These are phyloP conservation scores for Emberiza fucata DNA, from an alignment of 2,113 vertebrate genomes.

Conservation along the genomic window DNA sequence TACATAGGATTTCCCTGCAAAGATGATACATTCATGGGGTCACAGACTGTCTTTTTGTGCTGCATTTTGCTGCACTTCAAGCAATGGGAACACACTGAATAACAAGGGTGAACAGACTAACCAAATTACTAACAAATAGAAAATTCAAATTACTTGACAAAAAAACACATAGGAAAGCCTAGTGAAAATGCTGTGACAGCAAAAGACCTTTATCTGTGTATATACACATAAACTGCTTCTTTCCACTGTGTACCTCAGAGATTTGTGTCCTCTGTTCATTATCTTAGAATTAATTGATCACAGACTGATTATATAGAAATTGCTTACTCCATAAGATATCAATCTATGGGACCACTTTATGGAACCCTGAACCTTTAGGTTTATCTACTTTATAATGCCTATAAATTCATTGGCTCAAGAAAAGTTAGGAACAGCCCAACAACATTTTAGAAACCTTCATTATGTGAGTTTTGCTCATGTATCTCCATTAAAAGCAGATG, in stretches of 20 bases:
- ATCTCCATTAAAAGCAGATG: slow-evolving; percentile 4
- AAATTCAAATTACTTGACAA: neutral
- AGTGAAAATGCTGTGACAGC: neutral
- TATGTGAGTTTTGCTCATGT: neutral
- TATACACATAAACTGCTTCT: neutral
- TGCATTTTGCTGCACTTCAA: neutral
- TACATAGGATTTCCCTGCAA: neutral
- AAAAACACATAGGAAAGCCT: neutral
- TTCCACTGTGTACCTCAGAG: neutral
- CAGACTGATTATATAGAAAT: neutral
- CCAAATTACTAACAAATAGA: neutral
- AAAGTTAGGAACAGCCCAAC: neutral
- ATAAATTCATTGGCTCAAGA: neutral
- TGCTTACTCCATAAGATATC: neutral
- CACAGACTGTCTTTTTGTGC: neutral
- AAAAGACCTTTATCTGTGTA: neutral
- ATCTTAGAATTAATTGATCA: neutral
- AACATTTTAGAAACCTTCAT: neutral
- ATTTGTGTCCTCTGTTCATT: neutral
- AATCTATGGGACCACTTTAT: neutral
- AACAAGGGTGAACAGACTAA: neutral
- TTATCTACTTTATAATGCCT: neutral
- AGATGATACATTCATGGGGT: neutral
- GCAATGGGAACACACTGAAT: neutral
- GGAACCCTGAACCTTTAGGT: neutral